Evolutionary conservation across 2,888 invertebrate species (phyloP).

Genomic region (Junonia oenone): DNA sequence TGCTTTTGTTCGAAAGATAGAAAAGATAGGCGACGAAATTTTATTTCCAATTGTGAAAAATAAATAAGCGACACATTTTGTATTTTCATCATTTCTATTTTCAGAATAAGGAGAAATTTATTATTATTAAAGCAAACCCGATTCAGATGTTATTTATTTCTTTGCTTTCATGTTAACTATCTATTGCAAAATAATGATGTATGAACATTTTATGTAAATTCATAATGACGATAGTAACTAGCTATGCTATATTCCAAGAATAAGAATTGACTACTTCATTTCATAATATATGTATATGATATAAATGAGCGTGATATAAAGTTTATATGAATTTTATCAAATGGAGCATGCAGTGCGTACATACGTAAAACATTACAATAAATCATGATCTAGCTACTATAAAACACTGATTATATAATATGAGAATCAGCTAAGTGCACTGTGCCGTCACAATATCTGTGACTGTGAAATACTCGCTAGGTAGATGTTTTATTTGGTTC

Average conservation of each 20-base stretch:
- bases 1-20: not conserved
- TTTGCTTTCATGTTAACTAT: not conserved
- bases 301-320: slow-evolving; percentile 2
- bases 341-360: slow-evolving; percentile 18
- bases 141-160: not conserved
- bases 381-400: slow-evolving; percentile 19
- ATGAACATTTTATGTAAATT: not conserved
- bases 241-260: slow-evolving; percentile 32
- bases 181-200: not conserved
- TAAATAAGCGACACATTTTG: not conserved
- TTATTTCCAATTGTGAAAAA: not conserved
- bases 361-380: slow-evolving; percentile 11
- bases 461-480: slow-evolving; percentile 45
- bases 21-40: not conserved
- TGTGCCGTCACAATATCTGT: slow-evolving; percentile 58
- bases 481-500: slow-evolving; percentile 45
- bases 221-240: slow-evolving; percentile 23
- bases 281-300: slow-evolving; percentile 17
- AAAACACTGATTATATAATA: slow-evolving; percentile 29
- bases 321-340: slow-evolving; percentile 5
- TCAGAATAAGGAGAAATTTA: no score
- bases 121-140: not conserved
- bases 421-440: slow-evolving; percentile 60
- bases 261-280: slow-evolving; percentile 51
- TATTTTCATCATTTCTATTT: not conserved